These are phyloP conservation scores for Mya arenaria DNA, from an alignment of 1,140 invertebrate genomes.

Conservation along the genomic window DNA sequence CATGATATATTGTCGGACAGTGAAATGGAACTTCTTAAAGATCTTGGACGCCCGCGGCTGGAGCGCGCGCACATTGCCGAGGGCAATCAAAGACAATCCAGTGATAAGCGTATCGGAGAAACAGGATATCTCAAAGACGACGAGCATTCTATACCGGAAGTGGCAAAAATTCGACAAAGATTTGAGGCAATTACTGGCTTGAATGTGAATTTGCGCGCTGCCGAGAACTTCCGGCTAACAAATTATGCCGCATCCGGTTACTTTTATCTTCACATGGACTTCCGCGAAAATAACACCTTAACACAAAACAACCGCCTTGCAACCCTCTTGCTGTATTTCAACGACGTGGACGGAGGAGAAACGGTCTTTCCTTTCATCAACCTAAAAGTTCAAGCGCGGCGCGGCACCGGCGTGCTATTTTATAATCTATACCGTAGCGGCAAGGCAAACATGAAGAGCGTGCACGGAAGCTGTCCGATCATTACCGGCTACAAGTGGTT, in stretches of 20 bases:
- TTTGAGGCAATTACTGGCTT: neutral
- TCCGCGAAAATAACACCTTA: neutral
- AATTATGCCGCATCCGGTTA: neutral
- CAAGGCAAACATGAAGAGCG: neutral
- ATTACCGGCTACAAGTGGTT: neutral
- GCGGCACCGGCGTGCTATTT: neutral
- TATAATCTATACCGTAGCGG: neutral
- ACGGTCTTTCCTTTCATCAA: neutral
- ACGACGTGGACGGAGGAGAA: neutral
- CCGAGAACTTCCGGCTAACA: neutral
- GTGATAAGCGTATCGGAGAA: neutral
- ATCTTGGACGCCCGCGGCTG: neutral
- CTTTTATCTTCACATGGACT: neutral
- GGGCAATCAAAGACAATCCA: neutral
- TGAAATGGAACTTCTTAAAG: neutral
- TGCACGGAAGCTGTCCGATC: neutral
- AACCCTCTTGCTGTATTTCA: neutral
- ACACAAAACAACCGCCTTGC: neutral
- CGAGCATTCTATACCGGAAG: neutral
- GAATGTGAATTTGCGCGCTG: neutral
- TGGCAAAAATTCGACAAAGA: neutral
- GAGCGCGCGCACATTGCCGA: neutral
- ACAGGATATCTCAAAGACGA: neutral
- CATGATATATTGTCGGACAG: neutral
- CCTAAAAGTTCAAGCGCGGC: neutral